These are phyloP conservation scores for Oscheius sp. DNA, from an alignment of 1,140 invertebrate genomes.

Conservation along the genomic window DNA sequence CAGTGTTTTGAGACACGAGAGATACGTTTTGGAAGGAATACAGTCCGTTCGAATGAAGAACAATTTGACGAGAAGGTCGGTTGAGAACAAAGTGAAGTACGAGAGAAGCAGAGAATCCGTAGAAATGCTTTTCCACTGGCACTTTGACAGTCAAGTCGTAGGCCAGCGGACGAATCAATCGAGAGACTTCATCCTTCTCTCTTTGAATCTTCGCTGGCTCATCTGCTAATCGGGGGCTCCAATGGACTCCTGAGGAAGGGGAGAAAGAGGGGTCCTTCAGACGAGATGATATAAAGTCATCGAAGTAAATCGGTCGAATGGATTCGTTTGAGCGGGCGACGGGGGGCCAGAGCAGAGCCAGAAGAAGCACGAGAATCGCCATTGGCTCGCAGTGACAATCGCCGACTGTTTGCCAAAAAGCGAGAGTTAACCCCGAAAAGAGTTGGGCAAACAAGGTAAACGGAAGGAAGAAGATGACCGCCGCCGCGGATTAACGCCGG, in stretches of 20 bases:
- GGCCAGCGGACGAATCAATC: constrained; percentile 4
- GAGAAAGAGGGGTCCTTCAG: not conserved
- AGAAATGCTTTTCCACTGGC: not conserved
- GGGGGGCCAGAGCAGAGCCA: not conserved
- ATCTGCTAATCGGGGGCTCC: not conserved
- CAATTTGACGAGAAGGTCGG: not conserved
- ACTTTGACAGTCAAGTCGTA: constrained; percentile 27
- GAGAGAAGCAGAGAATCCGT: constrained; percentile 19
- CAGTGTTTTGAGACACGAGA: not conserved
- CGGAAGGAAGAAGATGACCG: not conserved
- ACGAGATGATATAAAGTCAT: too few species aligned
- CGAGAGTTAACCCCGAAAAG: constrained; percentile 1
- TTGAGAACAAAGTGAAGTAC: constrained; percentile 25
- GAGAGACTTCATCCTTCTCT: not conserved
- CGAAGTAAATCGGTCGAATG: not conserved
- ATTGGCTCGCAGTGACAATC: not conserved
- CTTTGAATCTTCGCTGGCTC: too few species aligned
- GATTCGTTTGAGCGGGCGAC: not conserved
- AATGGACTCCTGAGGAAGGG: not conserved
- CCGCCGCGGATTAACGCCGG: too few species aligned
- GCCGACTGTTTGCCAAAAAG: constrained; percentile 3
- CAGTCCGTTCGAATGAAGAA: not conserved
- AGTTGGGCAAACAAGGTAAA: constrained; percentile 2
- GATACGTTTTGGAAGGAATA: constrained; percentile 1
- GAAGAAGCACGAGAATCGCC: not conserved